Conservation (phyloP, 2,888 invertebrate genomes). For the Drosophila subsilvestris region DNA sequence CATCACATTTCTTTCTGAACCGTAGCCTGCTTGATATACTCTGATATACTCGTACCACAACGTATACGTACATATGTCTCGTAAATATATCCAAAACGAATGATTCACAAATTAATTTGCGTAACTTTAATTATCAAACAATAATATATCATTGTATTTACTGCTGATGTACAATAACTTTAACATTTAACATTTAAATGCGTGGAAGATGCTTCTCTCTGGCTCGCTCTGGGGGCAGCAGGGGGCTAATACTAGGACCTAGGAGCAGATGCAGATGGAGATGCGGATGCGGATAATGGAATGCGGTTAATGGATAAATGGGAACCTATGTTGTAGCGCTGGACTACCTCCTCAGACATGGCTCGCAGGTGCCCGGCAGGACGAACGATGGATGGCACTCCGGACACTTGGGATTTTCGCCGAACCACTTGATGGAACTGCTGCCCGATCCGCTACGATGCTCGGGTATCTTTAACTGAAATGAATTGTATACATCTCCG, state of each 20-base stretch:
- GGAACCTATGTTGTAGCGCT: conserved; percentile 1
- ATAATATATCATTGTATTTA: conserved; percentile 61
- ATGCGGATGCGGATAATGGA: conserved; percentile 27
- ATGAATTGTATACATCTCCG: conserved; percentile 86
- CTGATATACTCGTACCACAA: no score
- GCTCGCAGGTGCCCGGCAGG: conserved; percentile 87
- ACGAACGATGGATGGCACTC: conserved; percentile 88
- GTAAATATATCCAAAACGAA: not conserved
- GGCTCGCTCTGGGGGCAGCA: conserved; percentile 23
- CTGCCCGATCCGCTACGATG: conserved; percentile 68
- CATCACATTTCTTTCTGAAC: not conserved
- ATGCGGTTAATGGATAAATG: conserved; percentile 44
- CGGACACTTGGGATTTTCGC: conserved; percentile 87
- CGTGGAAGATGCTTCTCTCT: conserved; percentile 60
- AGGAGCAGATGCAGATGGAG: conserved; percentile 30
- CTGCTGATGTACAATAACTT: conserved; percentile 76
- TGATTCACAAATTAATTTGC: conserved; percentile 14
- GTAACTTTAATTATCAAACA: conserved; percentile 37
- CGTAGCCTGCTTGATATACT: not conserved
- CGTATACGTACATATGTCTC: no score
- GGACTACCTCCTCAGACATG: conserved; percentile 86
- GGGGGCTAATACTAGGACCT: conserved; percentile 25
- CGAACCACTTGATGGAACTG: conserved; percentile 84
- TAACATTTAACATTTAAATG: conserved; percentile 78
- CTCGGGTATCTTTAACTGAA: conserved; percentile 86